phyloP scores from a whole-genome alignment of 2,888 invertebrate genomes.

The Beris chalybata region DNA sequence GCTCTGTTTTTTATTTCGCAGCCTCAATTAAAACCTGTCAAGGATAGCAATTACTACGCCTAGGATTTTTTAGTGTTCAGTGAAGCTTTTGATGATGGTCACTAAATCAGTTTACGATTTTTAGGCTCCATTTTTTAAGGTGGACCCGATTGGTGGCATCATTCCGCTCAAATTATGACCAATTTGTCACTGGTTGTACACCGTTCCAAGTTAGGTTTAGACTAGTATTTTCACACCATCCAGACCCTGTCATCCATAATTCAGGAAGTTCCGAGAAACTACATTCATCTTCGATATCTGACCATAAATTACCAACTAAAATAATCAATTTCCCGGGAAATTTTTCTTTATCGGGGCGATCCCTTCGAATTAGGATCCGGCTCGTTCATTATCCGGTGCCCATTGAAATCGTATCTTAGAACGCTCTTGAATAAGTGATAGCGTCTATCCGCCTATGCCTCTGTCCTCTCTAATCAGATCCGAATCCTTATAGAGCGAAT shows the following conservation, averaged over 20 bases:
- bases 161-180: no score
- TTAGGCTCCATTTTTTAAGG: no score
- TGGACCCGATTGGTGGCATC: no score
- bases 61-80: no score
- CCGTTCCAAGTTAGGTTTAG: no score
- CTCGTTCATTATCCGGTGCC: slow-evolving; percentile 14
- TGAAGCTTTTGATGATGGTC: no score
- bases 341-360: slow-evolving; percentile 29
- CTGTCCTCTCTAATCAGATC: slow-evolving; percentile 17
- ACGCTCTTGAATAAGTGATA: slow-evolving; percentile 28
- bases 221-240: no score
- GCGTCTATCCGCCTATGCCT: not conserved
- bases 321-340: slow-evolving; percentile 31
- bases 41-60: no score
- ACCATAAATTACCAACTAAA: slow-evolving; percentile 26
- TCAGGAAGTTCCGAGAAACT: slow-evolving; percentile 5
- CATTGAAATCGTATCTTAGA: slow-evolving; percentile 15
- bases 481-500: slow-evolving; percentile 1
- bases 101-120: no score
- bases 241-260: not conserved
- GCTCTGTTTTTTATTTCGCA: no score
- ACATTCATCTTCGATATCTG: slow-evolving; percentile 28
- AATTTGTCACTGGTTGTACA: no score
- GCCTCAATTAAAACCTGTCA: no score
- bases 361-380: slow-evolving; percentile 17